Percentiles rank a stretch among this genome's conserved stretches.
phyloP scores from a whole-genome alignment of 2,113 vertebrate species.

The Rhinoderma darwinii region DNA sequence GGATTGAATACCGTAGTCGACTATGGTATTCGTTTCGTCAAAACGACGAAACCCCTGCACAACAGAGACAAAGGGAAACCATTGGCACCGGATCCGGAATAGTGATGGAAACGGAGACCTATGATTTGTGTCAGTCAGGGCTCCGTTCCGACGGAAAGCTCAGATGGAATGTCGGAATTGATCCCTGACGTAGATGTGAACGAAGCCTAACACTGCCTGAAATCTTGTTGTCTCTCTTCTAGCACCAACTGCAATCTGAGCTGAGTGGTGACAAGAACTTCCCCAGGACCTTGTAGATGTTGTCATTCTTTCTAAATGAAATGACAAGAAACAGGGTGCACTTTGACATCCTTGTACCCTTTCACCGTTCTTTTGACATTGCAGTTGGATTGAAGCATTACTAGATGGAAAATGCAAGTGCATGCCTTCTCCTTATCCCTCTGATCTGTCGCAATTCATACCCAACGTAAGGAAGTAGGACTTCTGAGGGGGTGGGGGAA shows the following conservation, averaged over 20 bases:
- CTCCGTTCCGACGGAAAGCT: too few species aligned
- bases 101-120: too few species aligned
- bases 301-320: neutral
- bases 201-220: neutral
- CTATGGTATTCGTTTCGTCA: too few species aligned
- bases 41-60: too few species aligned
- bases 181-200: too few species aligned
- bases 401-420: neutral
- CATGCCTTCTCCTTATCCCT: neutral
- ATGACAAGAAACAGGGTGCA: neutral
- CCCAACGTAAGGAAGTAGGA: neutral
- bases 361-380: neutral
- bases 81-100: too few species aligned
- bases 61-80: too few species aligned
- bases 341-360: neutral
- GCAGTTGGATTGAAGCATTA: neutral
- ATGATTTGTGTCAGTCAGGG: too few species aligned
- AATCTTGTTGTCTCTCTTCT: neutral
- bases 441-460: neutral
- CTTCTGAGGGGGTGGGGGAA: too few species aligned
- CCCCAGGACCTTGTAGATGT: neutral
- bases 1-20: too few species aligned
- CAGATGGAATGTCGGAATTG: too few species aligned
- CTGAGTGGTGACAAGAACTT: neutral
- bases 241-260: neutral